phyloP scores from a whole-genome alignment of 1,140 invertebrate genomes.

The Maconellicoccus hirsutus region DNA sequence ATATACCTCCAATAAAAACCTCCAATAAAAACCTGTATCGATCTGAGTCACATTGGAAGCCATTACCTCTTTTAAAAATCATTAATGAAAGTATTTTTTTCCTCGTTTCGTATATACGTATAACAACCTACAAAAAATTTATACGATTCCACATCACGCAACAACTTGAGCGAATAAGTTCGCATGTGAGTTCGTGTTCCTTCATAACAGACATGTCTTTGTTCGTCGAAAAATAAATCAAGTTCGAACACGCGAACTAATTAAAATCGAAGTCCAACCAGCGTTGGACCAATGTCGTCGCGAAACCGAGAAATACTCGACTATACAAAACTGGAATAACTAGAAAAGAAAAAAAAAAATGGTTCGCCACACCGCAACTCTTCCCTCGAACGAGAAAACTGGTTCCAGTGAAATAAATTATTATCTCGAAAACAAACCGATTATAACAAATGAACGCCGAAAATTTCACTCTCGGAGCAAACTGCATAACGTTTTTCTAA shows the following conservation, averaged over 20 bases:
- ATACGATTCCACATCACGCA: neutral
- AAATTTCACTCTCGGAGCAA: neutral
- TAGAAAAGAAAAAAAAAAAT: neutral
- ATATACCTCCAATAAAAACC: no score
- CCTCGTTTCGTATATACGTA: neutral
- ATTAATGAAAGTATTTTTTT: no score
- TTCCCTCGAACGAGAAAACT: neutral
- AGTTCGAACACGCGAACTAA: conserved; percentile 19
- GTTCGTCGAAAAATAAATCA: conserved; percentile 15
- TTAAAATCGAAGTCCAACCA: conserved; percentile 15
- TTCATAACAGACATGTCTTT: conserved; percentile 9
- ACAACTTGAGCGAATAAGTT: neutral
- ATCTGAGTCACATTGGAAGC: neutral
- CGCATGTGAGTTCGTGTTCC: conserved; percentile 2
- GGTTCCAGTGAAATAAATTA: neutral
- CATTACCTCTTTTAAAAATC: no score
- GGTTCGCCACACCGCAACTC: neutral
- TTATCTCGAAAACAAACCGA: neutral
- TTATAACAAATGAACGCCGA: neutral
- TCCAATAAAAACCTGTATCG: neutral
- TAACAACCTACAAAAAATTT: neutral
- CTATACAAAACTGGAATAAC: neutral
- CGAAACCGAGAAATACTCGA: neutral
- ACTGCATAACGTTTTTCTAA: no score
- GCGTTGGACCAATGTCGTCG: conserved; percentile 1